These are phyloP conservation scores for Cisticola juncidis DNA, from an alignment of 2,113 vertebrate genomes.

Conservation along the genomic window DNA sequence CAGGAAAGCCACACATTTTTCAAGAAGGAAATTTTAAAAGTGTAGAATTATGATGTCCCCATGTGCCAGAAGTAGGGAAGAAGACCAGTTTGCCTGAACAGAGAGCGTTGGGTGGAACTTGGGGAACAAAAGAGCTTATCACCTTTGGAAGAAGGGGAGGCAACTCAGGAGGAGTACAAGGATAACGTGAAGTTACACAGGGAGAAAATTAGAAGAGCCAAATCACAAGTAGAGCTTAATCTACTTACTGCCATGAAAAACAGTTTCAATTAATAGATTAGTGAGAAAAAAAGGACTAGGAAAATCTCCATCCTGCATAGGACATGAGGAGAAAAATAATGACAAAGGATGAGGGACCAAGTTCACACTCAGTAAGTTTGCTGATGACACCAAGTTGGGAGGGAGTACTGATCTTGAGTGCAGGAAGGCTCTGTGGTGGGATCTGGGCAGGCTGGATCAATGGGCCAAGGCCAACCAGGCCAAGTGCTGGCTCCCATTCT, in stretches of 20 bases:
- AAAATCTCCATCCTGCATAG: neutral
- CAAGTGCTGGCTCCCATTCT: neutral
- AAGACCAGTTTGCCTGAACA: neutral
- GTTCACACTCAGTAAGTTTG: neutral
- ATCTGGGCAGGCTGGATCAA: neutral
- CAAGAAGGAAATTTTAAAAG: neutral
- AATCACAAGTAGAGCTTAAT: neutral
- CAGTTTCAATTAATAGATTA: neutral
- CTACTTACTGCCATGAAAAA: neutral
- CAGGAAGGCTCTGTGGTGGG: neutral
- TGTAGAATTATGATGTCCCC: neutral
- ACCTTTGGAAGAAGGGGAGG: neutral
- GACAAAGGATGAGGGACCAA: neutral
- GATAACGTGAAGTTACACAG: neutral
- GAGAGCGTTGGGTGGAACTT: neutral
- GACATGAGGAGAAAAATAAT: neutral
- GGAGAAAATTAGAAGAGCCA: neutral
- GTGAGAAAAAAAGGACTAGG: neutral
- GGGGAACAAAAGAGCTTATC: neutral
- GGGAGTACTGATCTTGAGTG: neutral
- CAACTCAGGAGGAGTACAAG: neutral
- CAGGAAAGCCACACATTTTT: neutral
- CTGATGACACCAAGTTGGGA: neutral
- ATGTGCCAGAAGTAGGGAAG: neutral
- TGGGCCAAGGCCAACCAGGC: neutral